Evolutionary conservation across 2,888 invertebrate species (phyloP).

Genomic region (Orthosia incerta): DNA sequence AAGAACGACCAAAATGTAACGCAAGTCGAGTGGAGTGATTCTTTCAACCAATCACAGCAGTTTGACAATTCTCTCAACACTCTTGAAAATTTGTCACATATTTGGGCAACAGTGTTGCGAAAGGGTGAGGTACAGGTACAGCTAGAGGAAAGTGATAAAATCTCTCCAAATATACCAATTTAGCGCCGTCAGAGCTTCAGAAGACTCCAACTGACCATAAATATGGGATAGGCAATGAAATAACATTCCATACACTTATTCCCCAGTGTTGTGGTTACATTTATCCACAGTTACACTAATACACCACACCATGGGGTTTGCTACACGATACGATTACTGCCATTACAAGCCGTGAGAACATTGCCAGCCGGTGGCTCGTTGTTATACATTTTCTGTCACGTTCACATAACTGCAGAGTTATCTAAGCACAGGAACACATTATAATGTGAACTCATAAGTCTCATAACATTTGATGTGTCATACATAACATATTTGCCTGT

Average conservation of each 20-base stretch:
- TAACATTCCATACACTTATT: background rate
- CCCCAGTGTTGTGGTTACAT: background rate
- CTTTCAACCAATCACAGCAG: background rate
- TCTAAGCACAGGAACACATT: slow-evolving; percentile 4
- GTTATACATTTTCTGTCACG: slow-evolving; percentile 26
- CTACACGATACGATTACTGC: background rate
- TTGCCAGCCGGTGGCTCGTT: slow-evolving; percentile 20
- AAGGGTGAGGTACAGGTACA: background rate
- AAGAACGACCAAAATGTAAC: background rate
- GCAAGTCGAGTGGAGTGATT: background rate
- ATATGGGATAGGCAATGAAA: background rate
- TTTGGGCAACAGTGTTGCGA: background rate
- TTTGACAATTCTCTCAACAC: background rate
- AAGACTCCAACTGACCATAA: slow-evolving; percentile 4
- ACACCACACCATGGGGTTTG: background rate
- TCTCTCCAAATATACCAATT: too few relatives aligned
- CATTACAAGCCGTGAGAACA: slow-evolving; percentile 25
- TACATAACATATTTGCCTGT: background rate
- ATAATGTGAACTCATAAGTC: slow-evolving; percentile 1
- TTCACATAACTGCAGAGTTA: slow-evolving; percentile 30
- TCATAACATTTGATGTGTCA: background rate
- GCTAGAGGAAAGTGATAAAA: too few relatives aligned
- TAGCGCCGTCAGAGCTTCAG: background rate
- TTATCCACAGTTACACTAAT: background rate
- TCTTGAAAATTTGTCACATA: background rate